Evolutionary conservation across 1,140 invertebrate species (phyloP).

Genomic region (Micrasema longulum): DNA sequence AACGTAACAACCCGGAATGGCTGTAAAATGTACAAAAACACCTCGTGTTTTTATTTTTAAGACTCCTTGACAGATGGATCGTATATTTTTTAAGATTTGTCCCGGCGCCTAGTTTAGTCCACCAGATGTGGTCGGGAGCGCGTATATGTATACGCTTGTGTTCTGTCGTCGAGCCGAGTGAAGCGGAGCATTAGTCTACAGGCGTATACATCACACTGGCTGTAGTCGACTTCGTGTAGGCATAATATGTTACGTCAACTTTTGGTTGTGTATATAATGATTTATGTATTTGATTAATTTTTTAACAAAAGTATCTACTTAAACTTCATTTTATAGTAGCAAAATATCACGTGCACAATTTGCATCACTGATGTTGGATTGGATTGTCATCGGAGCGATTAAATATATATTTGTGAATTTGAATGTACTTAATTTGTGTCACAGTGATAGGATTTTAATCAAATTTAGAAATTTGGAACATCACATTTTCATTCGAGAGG

Average conservation of each 20-base stretch:
- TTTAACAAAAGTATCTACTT: slow-evolving; percentile 8
- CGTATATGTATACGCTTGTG: no score
- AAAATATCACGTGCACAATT: background rate
- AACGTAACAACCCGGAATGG: slow-evolving; percentile 37
- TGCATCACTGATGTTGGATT: slow-evolving; percentile 7
- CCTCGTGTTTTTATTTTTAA: slow-evolving; percentile 27
- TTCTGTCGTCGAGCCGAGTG: background rate
- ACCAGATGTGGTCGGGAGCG: no score
- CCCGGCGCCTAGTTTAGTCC: no score
- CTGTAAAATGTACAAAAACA: slow-evolving; percentile 44
- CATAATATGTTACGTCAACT: slow-evolving; percentile 11
- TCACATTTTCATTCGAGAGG: slow-evolving; percentile 24
- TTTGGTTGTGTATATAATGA: slow-evolving; percentile 29
- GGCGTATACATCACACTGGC: no score
- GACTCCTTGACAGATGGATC: slow-evolving; percentile 10
- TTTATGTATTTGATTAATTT: slow-evolving; percentile 14
- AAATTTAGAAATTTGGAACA: slow-evolving; percentile 24
- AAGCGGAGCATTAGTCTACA: background rate
- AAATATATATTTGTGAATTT: slow-evolving; percentile 7
- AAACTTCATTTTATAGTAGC: slow-evolving; percentile 12
- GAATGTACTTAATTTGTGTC: slow-evolving; percentile 33
- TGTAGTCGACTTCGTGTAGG: background rate
- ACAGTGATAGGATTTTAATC: slow-evolving; percentile 3
- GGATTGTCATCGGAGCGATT: slow-evolving; percentile 6
- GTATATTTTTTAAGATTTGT: background rate